Base-by-base conservation (phyloP, 2,888 invertebrate species). In the Brachyopa scutellaris region DNA sequence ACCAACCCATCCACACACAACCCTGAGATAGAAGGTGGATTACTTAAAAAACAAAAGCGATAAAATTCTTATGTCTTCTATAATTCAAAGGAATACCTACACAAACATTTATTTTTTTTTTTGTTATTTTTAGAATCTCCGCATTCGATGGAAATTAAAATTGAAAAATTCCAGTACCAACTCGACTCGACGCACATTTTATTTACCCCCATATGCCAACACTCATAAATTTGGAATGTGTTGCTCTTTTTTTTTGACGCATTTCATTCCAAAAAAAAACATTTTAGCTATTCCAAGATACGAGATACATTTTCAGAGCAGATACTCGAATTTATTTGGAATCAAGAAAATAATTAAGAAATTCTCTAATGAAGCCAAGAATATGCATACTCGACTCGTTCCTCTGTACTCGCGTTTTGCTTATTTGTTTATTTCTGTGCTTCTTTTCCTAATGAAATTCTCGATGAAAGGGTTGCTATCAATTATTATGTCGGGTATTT, bases 211-310 rank as follows among this genome's bases (percentile, higher is more conserved):
- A 53, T 53, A 69, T 61, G 59, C 70, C 31, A 42, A 61, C 59
- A 70, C 51, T 70, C 70, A 70, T 70, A 70, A 70, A 61, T 61
- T 59, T 23, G 51, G 61, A 59, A 76, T 67, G 40, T 51, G 42
- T 67, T 76, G 76, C 45, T 7, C 53, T 76, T 76, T 67, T 53
- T 64, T 74, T 76, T 76, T 53, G 76, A 61, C 69, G 76, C 61
- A 69, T 69, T 53, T 69, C 31, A 45, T 69, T 23, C 15, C 51
- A 31, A 29, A 73, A 64, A 31, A 31, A 33, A 31, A 19, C 15
- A 36, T 6, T 26, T 6, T 26, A 5, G 3, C 26, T 26, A 26
- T 26, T 26, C n/a, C 6, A 26, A 26, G 26, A 26, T 26, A 26
- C 26, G 26, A 26, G 26, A 6, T 26, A 21, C 21, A 38, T 21